Conservation (phyloP, 2,797 vertebrate genomes). For the Balearica regulorum region DNA sequence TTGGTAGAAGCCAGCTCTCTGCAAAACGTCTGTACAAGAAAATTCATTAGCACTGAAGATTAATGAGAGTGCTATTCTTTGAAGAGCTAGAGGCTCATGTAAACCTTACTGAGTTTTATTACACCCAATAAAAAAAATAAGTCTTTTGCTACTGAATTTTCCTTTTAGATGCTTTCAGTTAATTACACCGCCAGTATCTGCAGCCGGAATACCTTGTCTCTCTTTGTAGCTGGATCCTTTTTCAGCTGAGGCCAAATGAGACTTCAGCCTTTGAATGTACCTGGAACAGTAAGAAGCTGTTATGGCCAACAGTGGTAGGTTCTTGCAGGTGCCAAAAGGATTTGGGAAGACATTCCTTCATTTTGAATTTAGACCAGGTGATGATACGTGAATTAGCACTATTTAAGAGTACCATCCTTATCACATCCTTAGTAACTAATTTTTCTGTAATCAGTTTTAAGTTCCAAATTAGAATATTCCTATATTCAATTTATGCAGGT, state of each 20-base stretch:
- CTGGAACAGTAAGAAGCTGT: not conserved
- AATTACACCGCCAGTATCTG: not conserved
- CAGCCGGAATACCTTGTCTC: not conserved
- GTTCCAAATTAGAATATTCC: not conserved
- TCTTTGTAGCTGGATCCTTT: not conserved
- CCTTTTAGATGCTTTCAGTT: not conserved
- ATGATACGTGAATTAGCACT: not conserved
- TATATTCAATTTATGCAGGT: not conserved
- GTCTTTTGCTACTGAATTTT: not conserved
- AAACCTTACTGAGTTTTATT: not conserved
- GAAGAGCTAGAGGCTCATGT: not conserved
- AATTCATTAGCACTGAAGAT: not conserved
- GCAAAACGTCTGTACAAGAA: not conserved
- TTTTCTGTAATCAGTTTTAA: slow-evolving; percentile 1
- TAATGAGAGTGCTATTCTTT: not conserved
- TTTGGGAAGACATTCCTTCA: not conserved
- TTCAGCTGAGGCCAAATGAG: not conserved
- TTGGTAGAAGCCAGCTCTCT: not conserved
- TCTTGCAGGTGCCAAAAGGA: not conserved
- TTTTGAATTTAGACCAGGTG: not conserved
- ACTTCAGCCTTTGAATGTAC: not conserved
- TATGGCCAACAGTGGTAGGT: not conserved
- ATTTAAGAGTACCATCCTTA: not conserved
- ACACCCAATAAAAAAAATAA: not conserved
- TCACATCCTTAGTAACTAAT: not conserved